phyloP scores from a whole-genome alignment of 2,113 vertebrate genomes.

The Phalacrocorax aristotelis region DNA sequence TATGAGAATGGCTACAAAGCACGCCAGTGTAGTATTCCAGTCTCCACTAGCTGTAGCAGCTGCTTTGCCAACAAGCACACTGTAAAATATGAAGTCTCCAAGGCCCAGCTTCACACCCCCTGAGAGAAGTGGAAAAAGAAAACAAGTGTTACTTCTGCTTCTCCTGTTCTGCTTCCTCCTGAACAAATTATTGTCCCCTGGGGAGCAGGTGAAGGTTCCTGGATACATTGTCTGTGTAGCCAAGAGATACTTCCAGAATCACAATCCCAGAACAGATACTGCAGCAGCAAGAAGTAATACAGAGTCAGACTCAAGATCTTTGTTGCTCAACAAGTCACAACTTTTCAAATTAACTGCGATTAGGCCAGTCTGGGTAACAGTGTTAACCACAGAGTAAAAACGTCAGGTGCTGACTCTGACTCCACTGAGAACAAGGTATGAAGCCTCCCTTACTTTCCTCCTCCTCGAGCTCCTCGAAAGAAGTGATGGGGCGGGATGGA shows the following conservation, averaged over 20 bases:
- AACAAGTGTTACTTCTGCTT: background rate
- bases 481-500: constrained; percentile 19
- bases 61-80: constrained; percentile 95
- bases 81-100: constrained; percentile 99
- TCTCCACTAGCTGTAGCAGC: constrained; percentile 89
- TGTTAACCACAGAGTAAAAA: background rate
- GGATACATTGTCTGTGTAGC: fast-evolving
- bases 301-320: background rate
- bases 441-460: constrained; percentile 87
- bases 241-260: background rate
- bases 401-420: background rate
- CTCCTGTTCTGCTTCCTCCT: background rate
- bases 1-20: constrained; percentile 97
- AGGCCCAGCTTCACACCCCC: constrained; percentile 97
- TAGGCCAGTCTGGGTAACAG: background rate
- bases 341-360: background rate
- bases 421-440: background rate
- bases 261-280: background rate
- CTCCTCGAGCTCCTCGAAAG: constrained; percentile 81
- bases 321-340: background rate
- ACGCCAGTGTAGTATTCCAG: constrained; percentile 97
- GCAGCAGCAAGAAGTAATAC: background rate
- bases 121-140: constrained; percentile 41
- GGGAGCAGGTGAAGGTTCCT: background rate
- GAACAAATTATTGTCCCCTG: background rate